phyloP scores from a whole-genome alignment of 2,113 vertebrate species.

The Rhineura floridana region DNA sequence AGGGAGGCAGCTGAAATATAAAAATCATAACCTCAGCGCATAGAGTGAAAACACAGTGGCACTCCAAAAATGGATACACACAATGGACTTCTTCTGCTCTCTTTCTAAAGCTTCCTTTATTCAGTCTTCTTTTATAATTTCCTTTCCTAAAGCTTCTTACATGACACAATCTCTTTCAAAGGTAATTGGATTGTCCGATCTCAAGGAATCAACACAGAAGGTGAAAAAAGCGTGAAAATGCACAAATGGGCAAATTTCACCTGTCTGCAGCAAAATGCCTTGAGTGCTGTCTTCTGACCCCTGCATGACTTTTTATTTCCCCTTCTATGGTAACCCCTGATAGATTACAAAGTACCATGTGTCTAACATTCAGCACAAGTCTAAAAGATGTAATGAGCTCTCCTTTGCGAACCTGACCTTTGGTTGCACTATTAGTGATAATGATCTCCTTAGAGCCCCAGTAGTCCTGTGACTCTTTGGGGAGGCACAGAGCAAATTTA shows the following conservation, averaged over 20 bases:
- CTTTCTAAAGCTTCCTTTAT: not conserved
- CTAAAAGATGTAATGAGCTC: not conserved
- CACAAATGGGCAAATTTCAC: constrained; percentile 1
- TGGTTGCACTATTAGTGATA: not conserved
- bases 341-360: not conserved
- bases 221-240: not conserved
- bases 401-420: not conserved
- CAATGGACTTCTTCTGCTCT: not conserved
- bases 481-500: constrained; percentile 3
- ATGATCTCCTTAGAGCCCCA: not conserved
- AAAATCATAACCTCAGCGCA: not conserved
- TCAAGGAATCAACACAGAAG: not conserved
- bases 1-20: not conserved
- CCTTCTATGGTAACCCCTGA: not conserved
- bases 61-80: not conserved
- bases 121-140: not conserved
- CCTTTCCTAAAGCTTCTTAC: not conserved
- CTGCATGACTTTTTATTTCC: constrained; percentile 1
- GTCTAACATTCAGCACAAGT: not conserved
- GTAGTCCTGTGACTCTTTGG: not conserved
- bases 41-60: not conserved
- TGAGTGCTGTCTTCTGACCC: not conserved
- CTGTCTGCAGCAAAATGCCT: not conserved
- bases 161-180: not conserved
- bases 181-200: constrained; percentile 9